Base-by-base conservation (phyloP, 2,113 vertebrate species). In the Sapajus apella region DNA sequence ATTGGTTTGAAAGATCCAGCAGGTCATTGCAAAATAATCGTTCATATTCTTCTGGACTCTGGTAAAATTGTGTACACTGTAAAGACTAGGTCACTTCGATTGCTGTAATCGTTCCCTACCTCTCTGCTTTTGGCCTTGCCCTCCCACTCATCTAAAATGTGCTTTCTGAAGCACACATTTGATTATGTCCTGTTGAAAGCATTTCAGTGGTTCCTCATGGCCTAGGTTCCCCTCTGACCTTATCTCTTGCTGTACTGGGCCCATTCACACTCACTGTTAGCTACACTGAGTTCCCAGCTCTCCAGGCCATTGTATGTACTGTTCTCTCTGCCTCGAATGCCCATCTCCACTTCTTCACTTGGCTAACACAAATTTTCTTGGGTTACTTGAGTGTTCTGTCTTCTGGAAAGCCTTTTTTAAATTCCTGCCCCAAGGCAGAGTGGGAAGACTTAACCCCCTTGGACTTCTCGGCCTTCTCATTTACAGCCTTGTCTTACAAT, bases 111-210 rank as follows among this genome's bases (percentile, higher is more conserved):
- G 0, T 14, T 77, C 82, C 20, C 32, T 40, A 5, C 40, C 47
- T 83, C 25, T 55, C 37, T 76, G 32, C 20, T 92, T 64, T 68
- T 17, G 47, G 35, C 6, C 35, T 95, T 20, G 16, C 4, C 18
- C 50, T 21, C 45, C n/a, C 16, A 23, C 12, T 58, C 52, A 16
- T 75, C 1, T 68, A 27, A 81, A 85, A 75, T 30, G 47, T 91
- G 80, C n/a, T 87, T 96, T 76, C 32, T 72, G 66, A 86, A 90
- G 37, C 40, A 61, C 20, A 47, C 5, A 35, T 55, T 64, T 72
- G 20, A 35, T 86, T 35, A 14, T 43, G 75, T 52, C 23, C 17
- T 80, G 0, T 76, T 55, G 55, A 77, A 61, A 91, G 37, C 76
- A 56, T 37, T 87, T 82, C 16, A 47, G 10, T 56, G 68, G 2